Percentiles rank a stretch among this genome's conserved stretches.
These are phyloP conservation scores for Picathartes gymnocephalus DNA, from an alignment of 2,113 vertebrate species.

Conservation along the genomic window DNA sequence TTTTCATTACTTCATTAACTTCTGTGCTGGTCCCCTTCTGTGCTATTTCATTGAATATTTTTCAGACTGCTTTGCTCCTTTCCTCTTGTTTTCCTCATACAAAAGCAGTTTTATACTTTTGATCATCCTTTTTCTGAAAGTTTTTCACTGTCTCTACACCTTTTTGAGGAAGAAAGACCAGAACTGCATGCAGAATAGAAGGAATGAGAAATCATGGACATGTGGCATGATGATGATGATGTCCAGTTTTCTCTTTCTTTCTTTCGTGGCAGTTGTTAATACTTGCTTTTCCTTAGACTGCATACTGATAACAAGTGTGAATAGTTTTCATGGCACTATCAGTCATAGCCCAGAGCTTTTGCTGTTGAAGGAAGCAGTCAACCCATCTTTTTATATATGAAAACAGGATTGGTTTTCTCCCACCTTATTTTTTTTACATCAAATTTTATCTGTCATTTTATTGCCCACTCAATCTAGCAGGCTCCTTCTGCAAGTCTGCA, in stretches of 20 bases:
- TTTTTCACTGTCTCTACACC: not conserved
- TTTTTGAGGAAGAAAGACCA: not conserved
- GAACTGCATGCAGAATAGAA: not conserved
- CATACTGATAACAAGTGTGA: not conserved
- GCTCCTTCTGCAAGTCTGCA: not conserved
- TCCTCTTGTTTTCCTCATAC: not conserved
- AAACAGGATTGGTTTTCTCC: not conserved
- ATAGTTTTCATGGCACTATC: not conserved
- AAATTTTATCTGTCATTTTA: slow-evolving; percentile 4
- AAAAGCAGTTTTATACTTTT: not conserved
- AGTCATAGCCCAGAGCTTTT: not conserved
- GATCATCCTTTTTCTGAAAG: not conserved
- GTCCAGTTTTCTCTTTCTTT: not conserved
- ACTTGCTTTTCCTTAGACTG: not conserved
- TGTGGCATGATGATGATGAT: not conserved
- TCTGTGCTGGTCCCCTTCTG: not conserved
- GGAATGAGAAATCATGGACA: not conserved
- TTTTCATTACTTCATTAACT: not conserved
- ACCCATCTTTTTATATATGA: not conserved
- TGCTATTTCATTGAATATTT: not conserved
- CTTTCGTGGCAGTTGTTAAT: not conserved
- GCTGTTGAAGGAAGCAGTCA: not conserved
- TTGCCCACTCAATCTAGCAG: not conserved
- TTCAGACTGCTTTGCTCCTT: not conserved
- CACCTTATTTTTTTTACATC: not conserved